Evolutionary conservation across 2,113 vertebrate genomes (phyloP), one percentile per base, ranked within the genome.

Genomic region (Smithornis capensis): DNA sequence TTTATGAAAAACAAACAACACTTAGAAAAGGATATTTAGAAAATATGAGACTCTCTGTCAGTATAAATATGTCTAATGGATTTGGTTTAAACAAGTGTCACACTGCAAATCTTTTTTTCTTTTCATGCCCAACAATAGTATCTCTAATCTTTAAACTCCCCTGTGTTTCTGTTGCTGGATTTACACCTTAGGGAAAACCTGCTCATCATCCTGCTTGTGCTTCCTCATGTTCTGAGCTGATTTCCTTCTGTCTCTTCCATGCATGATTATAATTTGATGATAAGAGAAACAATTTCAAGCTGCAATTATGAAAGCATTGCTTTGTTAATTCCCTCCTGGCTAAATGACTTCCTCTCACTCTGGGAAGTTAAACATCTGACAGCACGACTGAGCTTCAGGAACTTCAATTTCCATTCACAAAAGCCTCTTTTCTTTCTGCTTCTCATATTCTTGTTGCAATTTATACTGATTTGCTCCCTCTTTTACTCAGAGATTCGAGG

Each of bases 311-410:
- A 90, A 85, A 86, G 21, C 64, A 80, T 85, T 88, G 90, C 76
- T 92, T 86, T 82, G 80, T 62, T 96, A 95, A 94, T 95, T 94
- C 73, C 75, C 81, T 93, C 70, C 70, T 4, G 37, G 76, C 80
- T 81, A 92, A 95, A 93, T 89, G 27, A 53, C 83, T 95, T 94
- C 93, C 88, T 95, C 83, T 95, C 94, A 78, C 11, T 29, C 80
- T 87, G 85, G 92, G 94, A 96, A 95, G 83, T 93, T 87, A 87
- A 96, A 93, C 64, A 84, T 79, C 77, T 93, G 77, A 92, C 80
- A 96, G 88, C 55, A 42, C 2, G 63, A 79, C 65, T 79, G 83
- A 95, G 59, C 81, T 88, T 92, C 76, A 57, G 28, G 70, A 92
- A 59, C 68, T 71, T 71, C 90, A 73, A 81, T 71, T 89, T 60